Percentiles rank a stretch among this genome's conserved stretches.
phyloP scores from a whole-genome alignment of 2,113 vertebrate species.

The Gnathonemus longibarbis region DNA sequence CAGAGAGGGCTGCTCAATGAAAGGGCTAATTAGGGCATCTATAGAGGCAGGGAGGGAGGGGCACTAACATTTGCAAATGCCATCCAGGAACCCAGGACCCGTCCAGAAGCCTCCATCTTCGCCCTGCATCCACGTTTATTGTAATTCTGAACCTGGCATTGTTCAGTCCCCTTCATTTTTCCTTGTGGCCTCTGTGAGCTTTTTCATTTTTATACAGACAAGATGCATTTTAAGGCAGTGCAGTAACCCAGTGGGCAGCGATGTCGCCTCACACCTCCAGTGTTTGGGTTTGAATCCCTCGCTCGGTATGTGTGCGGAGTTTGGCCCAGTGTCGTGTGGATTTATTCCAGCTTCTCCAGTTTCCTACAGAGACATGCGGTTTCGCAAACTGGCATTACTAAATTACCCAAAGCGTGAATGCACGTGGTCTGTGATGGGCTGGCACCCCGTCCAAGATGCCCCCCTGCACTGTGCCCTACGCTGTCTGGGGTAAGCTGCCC shows the following conservation, averaged over 20 bases:
- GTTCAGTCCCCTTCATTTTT: neutral
- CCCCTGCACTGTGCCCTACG: neutral
- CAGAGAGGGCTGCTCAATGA: constrained; percentile 57
- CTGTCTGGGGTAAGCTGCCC: neutral
- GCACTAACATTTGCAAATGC: constrained; percentile 38
- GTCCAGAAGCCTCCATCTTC: neutral
- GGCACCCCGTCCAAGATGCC: neutral
- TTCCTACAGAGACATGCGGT: neutral
- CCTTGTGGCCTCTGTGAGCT: neutral
- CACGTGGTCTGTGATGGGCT: neutral
- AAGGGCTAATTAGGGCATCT: constrained; percentile 56
- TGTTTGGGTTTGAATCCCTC: neutral
- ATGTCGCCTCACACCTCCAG: neutral
- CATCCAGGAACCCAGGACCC: neutral
- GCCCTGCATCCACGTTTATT: neutral
- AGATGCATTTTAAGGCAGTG: neutral
- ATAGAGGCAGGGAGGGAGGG: constrained; percentile 60
- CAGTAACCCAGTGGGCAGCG: neutral
- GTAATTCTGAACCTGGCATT: neutral
- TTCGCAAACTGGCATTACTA: neutral
- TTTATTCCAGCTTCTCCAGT: neutral
- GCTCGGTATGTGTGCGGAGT: neutral
- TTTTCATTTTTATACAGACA: neutral
- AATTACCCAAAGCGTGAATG: neutral
- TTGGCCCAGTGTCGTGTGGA: neutral